A percentile compares a stretch with the other conserved stretches of the same genome.
Conservation (phyloP, 2,113 vertebrate species). For the Hippoglossus stenolepis region DNA sequence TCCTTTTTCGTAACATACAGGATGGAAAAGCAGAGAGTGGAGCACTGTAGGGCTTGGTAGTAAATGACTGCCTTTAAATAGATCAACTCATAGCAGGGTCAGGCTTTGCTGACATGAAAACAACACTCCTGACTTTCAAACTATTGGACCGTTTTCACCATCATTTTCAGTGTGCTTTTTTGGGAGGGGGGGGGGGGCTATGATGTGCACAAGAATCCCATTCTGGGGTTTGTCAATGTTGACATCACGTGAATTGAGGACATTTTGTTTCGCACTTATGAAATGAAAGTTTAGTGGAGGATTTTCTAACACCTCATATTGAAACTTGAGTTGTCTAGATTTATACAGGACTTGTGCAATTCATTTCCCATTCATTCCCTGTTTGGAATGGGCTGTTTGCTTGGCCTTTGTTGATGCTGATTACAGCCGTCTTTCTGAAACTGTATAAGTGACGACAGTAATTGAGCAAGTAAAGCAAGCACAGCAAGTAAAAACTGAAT, state of each 20-base stretch:
- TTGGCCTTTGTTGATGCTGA: not conserved
- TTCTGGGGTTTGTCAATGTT: not conserved
- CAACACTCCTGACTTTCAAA: not conserved
- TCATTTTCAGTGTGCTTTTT: not conserved
- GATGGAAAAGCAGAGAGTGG: constrained; percentile 63
- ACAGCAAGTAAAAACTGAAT: not conserved
- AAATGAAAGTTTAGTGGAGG: too few species aligned
- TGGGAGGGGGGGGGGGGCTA: too few species aligned
- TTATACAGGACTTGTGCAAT: not conserved
- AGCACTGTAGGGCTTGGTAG: constrained; percentile 25
- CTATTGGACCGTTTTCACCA: not conserved
- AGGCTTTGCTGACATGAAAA: constrained; percentile 27
- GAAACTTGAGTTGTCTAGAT: not conserved
- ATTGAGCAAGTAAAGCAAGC: not conserved
- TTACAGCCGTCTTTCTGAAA: not conserved
- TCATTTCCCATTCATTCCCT: too few species aligned
- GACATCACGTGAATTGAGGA: not conserved
- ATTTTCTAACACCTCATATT: not conserved
- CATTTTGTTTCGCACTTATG: too few species aligned
- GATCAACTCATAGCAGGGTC: constrained; percentile 17
- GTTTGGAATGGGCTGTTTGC: not conserved
- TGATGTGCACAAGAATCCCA: not conserved
- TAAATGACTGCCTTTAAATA: constrained; percentile 51
- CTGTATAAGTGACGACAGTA: not conserved
- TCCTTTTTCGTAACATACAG: constrained; percentile 48